Percentiles rank a stretch among this genome's conserved stretches.
These are phyloP conservation scores for Stercorarius parasiticus DNA, from an alignment of 2,113 vertebrate species.

Conservation along the genomic window DNA sequence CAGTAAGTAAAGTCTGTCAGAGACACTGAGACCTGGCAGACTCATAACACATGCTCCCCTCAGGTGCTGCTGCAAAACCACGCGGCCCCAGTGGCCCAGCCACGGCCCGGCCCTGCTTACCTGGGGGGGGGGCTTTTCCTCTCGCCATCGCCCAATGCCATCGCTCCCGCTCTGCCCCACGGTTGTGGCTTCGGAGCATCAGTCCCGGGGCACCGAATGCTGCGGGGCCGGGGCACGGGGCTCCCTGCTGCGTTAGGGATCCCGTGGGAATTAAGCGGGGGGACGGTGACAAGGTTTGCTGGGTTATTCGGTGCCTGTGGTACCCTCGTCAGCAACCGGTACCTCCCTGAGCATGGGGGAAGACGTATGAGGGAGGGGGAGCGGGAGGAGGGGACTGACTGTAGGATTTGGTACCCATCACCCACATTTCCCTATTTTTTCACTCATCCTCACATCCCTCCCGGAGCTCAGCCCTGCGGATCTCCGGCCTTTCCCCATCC, in stretches of 20 bases:
- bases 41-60: neutral
- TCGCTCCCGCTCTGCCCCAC: neutral
- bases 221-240: neutral
- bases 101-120: rapidly evolving
- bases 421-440: neutral
- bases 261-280: neutral
- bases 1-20: neutral
- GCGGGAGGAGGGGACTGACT: neutral
- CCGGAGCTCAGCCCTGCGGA: neutral
- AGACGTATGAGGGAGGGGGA: neutral
- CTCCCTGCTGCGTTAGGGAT: neutral
- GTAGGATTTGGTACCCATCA: neutral
- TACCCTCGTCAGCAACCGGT: neutral
- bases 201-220: rapidly evolving
- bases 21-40: neutral
- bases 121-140: neutral
- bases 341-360: neutral
- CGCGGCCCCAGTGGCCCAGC: rapidly evolving
- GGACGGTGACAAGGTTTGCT: rapidly evolving
- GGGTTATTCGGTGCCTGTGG: neutral
- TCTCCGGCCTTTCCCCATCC: neutral
- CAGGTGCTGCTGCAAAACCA: neutral
- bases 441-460: neutral
- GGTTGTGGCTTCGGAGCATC: neutral
- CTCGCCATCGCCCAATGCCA: rapidly evolving